These are phyloP conservation scores for Phragmatobia fuliginosa DNA, from an alignment of 2,888 invertebrate species.

Conservation along the genomic window DNA sequence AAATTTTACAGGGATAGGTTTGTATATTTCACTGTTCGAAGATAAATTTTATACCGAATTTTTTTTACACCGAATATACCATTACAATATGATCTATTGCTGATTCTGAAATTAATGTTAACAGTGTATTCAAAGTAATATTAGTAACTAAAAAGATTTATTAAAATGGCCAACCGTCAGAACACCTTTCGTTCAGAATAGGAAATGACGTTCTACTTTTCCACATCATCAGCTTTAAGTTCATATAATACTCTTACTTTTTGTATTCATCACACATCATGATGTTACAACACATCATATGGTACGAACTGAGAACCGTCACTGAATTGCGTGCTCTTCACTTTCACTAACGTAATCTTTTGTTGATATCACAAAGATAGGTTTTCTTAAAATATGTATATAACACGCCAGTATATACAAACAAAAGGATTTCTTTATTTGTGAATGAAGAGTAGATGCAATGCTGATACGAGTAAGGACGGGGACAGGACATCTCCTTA, in stretches of 20 bases:
- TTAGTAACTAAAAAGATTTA: background rate
- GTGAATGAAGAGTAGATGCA: background rate
- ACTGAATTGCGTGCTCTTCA: constrained; percentile 1
- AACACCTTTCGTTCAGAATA: background rate
- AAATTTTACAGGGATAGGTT: background rate
- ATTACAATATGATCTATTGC: too few relatives aligned
- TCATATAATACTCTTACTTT: constrained; percentile 19
- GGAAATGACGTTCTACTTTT: constrained; percentile 15
- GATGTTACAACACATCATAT: constrained; percentile 14
- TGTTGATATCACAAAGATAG: constrained; percentile 14
- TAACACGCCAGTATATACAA: background rate
- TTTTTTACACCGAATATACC: too few relatives aligned
- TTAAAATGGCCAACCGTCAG: background rate
- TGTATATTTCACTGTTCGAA: background rate
- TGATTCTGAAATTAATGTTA: background rate
- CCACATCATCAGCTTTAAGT: constrained; percentile 12
- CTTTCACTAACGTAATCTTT: constrained; percentile 19
- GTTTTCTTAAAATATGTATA: constrained; percentile 3
- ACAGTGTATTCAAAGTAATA: background rate
- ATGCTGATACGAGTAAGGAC: background rate
- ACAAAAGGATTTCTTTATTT: background rate
- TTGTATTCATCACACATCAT: constrained; percentile 18
- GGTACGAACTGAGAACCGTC: constrained; percentile 12
- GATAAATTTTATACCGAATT: too few relatives aligned
- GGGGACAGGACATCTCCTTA: background rate